Evolutionary conservation across 2,797 vertebrate species (phyloP).

Genomic region (Poliocrania exsul): DNA sequence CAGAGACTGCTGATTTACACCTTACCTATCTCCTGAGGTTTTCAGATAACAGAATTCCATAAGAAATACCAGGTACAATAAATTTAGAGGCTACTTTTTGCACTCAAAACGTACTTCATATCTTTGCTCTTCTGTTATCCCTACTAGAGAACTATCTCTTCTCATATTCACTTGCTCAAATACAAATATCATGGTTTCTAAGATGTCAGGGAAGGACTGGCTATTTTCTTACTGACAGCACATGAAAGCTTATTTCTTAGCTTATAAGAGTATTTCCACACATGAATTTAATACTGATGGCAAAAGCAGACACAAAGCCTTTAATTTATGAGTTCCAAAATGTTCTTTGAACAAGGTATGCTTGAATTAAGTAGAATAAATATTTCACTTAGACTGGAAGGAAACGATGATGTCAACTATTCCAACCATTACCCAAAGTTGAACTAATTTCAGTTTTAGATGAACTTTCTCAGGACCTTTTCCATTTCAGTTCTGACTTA

Average conservation of each 20-base stretch:
- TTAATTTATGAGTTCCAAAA: neutral
- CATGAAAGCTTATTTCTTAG: neutral
- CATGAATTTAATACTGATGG: neutral
- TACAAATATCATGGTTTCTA: neutral
- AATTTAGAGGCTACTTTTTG: neutral
- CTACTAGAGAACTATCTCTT: neutral
- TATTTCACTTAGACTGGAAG: neutral
- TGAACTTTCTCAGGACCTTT: neutral
- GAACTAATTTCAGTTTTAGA: neutral
- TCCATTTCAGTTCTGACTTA: neutral
- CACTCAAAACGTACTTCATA: neutral
- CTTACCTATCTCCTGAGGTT: neutral
- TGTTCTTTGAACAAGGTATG: accelerated
- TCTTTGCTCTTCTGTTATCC: neutral
- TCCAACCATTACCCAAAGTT: neutral
- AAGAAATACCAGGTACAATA: neutral
- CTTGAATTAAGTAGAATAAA: neutral
- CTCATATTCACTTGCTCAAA: neutral
- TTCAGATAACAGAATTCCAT: neutral
- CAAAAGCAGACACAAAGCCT: neutral
- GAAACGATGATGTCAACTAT: neutral
- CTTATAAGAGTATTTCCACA: neutral
- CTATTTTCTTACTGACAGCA: neutral
- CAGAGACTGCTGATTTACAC: neutral
- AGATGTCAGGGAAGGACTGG: neutral